Conservation (phyloP, 1,140 invertebrate genomes). For the Drosophila kepulauana region DNA sequence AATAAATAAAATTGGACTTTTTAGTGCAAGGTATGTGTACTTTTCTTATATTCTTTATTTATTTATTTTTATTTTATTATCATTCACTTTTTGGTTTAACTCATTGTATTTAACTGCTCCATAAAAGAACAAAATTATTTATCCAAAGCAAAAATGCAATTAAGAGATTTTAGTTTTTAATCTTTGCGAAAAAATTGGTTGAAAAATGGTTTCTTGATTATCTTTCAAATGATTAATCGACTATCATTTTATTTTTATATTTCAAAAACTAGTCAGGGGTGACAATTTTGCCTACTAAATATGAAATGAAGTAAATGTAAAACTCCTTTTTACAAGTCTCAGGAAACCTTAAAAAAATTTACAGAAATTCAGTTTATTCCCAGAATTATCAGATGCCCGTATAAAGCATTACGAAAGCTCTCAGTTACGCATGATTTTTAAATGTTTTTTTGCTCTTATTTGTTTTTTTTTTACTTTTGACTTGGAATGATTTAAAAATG, state of each 20-base stretch:
- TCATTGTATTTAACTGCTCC: too few species aligned
- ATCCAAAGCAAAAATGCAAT: background rate
- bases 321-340: too few species aligned
- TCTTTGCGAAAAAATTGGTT: background rate
- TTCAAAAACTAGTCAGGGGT: too few species aligned
- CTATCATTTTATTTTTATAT: background rate
- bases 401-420: too few species aligned
- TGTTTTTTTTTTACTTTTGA: constrained; percentile 2
- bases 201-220: background rate
- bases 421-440: background rate
- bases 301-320: too few species aligned
- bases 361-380: background rate
- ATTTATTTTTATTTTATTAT: constrained; percentile 19
- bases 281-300: too few species aligned
- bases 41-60: constrained; percentile 68
- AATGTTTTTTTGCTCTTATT: background rate
- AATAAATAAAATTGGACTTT: constrained; percentile 62
- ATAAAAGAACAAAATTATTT: too few species aligned
- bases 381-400: background rate
- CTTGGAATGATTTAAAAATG: background rate
- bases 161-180: too few species aligned
- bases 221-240: background rate
- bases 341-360: too few species aligned
- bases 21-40: constrained; percentile 82
- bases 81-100: background rate